Percentiles rank a stretch among this genome's conserved stretches.
phyloP scores from a whole-genome alignment of 2,797 vertebrate species.

The Enteromius thamalakanensis region DNA sequence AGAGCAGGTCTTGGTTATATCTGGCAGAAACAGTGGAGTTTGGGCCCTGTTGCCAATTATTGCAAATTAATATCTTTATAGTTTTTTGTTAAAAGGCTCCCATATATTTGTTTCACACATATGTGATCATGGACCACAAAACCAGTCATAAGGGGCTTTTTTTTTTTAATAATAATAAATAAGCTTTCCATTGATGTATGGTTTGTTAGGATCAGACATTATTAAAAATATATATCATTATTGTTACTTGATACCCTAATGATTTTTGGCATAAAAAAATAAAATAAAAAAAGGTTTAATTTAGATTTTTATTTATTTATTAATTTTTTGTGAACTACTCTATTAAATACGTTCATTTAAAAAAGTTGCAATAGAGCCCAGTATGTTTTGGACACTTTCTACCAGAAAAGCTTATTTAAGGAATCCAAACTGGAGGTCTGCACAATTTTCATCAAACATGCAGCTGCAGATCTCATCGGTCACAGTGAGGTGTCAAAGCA shows the following conservation, averaged over 20 bases:
- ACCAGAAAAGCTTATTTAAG: neutral
- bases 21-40: neutral
- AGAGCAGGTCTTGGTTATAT: neutral
- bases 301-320: too few species aligned
- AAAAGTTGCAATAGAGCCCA: neutral
- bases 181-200: too few species aligned
- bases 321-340: neutral
- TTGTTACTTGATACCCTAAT: too few species aligned
- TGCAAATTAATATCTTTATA: neutral
- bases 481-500: neutral
- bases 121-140: too few species aligned
- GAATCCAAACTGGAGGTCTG: neutral
- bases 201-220: too few species aligned
- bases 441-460: neutral
- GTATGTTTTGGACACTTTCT: neutral
- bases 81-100: neutral
- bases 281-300: too few species aligned
- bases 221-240: too few species aligned
- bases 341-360: neutral
- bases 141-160: too few species aligned
- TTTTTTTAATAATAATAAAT: too few species aligned
- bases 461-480: neutral
- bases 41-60: neutral
- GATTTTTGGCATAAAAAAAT: too few species aligned
- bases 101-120: too few species aligned